These are phyloP conservation scores for Dysidea cf. avara DNA, from an alignment of 37 sponge, comb jelly and placozoan genomes.

Conservation along the genomic window DNA sequence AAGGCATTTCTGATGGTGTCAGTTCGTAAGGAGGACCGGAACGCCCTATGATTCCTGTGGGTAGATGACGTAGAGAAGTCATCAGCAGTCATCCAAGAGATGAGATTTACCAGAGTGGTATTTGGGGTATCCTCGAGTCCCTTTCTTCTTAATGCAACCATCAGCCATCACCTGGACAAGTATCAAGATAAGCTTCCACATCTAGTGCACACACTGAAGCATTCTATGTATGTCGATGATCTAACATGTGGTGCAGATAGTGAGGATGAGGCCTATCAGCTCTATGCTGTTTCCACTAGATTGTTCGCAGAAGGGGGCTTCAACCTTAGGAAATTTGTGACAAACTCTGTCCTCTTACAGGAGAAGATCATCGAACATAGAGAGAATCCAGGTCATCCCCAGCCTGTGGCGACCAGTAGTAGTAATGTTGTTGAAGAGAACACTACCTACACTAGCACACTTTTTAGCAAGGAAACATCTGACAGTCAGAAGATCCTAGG, in stretches of 20 bases:
- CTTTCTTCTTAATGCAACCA: too few species aligned
- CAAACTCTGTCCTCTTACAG: too few species aligned
- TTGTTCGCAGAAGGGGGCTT: slow-evolving; percentile 1
- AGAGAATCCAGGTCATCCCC: too few species aligned
- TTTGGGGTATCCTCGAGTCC: too few species aligned
- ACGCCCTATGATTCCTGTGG: slow-evolving; percentile 5
- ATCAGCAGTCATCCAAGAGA: neutral
- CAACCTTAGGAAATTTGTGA: slow-evolving; percentile 9
- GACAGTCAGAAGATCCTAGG: too few species aligned
- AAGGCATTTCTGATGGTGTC: slow-evolving; percentile 8
- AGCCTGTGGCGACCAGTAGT: too few species aligned
- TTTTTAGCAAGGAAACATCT: too few species aligned
- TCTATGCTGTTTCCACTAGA: neutral
- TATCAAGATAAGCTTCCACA: slow-evolving; percentile 1
- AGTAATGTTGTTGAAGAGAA: too few species aligned
- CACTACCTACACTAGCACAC: too few species aligned
- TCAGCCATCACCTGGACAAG: neutral
- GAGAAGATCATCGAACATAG: too few species aligned
- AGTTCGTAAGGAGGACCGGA: neutral
- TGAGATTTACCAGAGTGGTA: slow-evolving; percentile 8
- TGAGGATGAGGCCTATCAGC: slow-evolving; percentile 1
- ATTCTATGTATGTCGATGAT: slow-evolving; percentile 16
- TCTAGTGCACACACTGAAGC: neutral
- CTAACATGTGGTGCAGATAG: slow-evolving; percentile 1
- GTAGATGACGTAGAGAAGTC: too few species aligned